These are phyloP conservation scores for Papilio gigon DNA, from an alignment of 2,888 invertebrate genomes.

Conservation along the genomic window DNA sequence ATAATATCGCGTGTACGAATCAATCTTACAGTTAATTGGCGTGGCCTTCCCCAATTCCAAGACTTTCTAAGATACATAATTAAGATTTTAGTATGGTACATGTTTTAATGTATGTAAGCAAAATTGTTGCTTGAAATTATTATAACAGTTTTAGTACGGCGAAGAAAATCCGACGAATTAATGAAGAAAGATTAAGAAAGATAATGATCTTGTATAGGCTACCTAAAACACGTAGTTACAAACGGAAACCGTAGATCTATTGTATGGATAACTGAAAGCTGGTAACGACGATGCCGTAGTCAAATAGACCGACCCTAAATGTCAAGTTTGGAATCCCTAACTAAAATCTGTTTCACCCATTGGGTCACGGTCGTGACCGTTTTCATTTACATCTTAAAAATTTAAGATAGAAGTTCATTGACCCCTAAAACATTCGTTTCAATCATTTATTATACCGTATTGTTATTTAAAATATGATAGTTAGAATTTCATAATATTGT, in stretches of 20 bases:
- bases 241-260: not conserved
- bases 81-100: conserved; percentile 16
- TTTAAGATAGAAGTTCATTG: not conserved
- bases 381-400: conserved; percentile 6
- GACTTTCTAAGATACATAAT: conserved; percentile 57
- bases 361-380: not conserved
- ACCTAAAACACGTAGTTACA: not conserved
- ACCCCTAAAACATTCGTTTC: not conserved
- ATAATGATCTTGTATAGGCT: not conserved
- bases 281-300: not conserved
- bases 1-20: conserved; percentile 59
- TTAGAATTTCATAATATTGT: not conserved
- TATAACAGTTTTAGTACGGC: too few relatives aligned
- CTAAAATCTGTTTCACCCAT: not conserved
- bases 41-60: conserved; percentile 55
- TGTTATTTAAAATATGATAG: not conserved
- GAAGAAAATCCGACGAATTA: too few relatives aligned
- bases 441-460: not conserved
- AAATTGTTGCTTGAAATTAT: too few relatives aligned
- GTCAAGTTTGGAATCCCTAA: not conserved
- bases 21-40: conserved; percentile 53
- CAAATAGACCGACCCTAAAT: not conserved
- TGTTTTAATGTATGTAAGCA: not conserved
- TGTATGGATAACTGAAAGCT: not conserved
- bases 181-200: not conserved